Conservation (phyloP, 2,797 vertebrate genomes). For the Valencia hispanica region DNA sequence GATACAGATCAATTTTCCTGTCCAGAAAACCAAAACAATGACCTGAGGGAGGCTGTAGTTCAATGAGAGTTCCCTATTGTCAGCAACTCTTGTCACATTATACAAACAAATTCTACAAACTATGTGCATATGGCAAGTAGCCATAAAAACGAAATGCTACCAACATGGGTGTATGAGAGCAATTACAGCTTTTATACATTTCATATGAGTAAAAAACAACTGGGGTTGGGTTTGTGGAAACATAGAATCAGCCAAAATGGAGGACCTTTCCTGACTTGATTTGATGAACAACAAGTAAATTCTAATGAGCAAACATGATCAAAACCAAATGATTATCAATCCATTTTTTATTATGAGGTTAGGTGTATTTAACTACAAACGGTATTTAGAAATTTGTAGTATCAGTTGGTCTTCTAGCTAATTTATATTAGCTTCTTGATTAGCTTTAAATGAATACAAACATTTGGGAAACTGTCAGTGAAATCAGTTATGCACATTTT, state of each 20-base stretch:
- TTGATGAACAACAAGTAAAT: background rate
- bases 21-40: slow-evolving; percentile 11
- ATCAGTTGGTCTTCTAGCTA: background rate
- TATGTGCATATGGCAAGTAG: background rate
- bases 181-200: background rate
- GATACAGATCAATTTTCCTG: slow-evolving; percentile 11
- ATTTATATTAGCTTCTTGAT: background rate
- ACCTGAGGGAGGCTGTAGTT: slow-evolving; percentile 11
- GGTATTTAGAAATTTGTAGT: background rate
- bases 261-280: background rate
- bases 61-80: background rate
- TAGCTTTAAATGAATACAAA: background rate
- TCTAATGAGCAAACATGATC: background rate
- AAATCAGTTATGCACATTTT: background rate
- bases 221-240: background rate
- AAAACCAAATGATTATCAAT: background rate
- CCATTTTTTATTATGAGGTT: background rate
- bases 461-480: background rate
- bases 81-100: slow-evolving; percentile 1
- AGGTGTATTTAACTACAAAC: background rate
- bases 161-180: background rate
- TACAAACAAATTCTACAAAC: background rate
- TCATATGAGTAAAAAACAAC: background rate
- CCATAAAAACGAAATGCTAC: background rate
- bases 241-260: background rate